phyloP scores from a whole-genome alignment of 2,113 vertebrate species.

The Marcusenius ussheri region DNA sequence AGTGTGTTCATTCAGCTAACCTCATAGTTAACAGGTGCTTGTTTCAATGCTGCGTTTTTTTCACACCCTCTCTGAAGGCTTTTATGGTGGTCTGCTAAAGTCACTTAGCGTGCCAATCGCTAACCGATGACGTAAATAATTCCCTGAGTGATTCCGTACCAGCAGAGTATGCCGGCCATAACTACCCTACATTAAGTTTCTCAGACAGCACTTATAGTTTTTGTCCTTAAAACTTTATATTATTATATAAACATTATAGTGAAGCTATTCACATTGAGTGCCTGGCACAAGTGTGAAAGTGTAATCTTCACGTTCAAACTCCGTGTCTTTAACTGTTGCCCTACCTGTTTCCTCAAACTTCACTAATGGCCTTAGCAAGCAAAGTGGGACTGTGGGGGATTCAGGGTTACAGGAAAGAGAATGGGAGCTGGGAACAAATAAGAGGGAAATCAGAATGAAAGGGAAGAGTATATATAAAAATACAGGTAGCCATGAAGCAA shows the following conservation, averaged over 20 bases:
- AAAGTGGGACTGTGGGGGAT: background rate
- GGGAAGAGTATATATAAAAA: background rate
- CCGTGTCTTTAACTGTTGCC: background rate
- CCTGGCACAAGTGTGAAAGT: background rate
- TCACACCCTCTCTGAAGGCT: background rate
- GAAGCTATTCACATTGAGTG: background rate
- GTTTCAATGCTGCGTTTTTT: background rate
- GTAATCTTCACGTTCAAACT: background rate
- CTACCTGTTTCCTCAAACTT: background rate
- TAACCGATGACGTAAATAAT: background rate
- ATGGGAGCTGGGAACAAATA: background rate
- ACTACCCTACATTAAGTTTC: background rate
- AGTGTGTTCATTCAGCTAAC: constrained; percentile 48
- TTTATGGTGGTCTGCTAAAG: background rate
- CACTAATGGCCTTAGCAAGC: background rate
- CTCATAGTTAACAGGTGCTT: constrained; percentile 11
- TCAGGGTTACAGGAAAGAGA: background rate
- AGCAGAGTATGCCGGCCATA: background rate
- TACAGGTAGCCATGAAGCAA: background rate
- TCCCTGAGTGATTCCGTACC: background rate
- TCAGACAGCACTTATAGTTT: background rate
- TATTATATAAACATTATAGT: background rate
- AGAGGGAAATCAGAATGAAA: background rate
- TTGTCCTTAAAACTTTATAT: background rate
- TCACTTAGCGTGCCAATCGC: background rate